Conservation (phyloP, 2,888 invertebrate species). For the Sinopyrophorus schimmeli region DNA sequence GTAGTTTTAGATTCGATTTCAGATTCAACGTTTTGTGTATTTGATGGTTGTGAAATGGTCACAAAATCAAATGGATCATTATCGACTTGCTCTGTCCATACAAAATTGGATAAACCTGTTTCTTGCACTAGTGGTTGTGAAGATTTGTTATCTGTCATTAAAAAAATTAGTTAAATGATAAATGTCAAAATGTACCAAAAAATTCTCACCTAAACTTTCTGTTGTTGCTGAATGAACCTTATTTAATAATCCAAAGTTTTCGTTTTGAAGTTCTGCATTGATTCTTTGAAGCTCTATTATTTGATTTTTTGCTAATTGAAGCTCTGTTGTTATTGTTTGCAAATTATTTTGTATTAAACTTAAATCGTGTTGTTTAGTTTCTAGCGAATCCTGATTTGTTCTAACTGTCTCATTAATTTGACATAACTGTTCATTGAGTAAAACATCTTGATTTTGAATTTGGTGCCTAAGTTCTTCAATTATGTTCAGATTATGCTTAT, state of each 20-base stretch:
- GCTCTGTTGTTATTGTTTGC: not conserved
- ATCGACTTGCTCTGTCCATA: conserved; percentile 38
- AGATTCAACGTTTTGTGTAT: conserved; percentile 3
- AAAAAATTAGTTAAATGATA: not conserved
- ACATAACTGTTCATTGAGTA: conserved; percentile 7
- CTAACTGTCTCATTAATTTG: not conserved
- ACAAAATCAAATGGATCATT: conserved; percentile 38
- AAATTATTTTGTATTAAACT: not conserved
- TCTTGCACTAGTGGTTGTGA: conserved; percentile 9
- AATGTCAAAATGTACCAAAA: not conserved
- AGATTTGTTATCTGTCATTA: not conserved
- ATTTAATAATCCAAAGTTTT: conserved; percentile 8
- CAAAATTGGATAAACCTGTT: conserved; percentile 36
- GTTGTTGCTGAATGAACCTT: not conserved
- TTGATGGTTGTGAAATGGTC: not conserved
- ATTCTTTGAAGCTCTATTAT: conserved; percentile 30
- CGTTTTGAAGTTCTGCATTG: conserved; percentile 1
- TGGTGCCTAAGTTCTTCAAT: conserved; percentile 23
- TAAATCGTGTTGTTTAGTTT: too few species aligned
- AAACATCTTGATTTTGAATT: too few species aligned
- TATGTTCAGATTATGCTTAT: conserved; percentile 24
- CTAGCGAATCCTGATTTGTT: too few species aligned
- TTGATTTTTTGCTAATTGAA: conserved; percentile 27
- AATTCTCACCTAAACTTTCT: not conserved
- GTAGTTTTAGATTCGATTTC: not conserved